Base-by-base conservation (phyloP, 1,140 invertebrate genomes). In the Brachionus paranguensis region DNA sequence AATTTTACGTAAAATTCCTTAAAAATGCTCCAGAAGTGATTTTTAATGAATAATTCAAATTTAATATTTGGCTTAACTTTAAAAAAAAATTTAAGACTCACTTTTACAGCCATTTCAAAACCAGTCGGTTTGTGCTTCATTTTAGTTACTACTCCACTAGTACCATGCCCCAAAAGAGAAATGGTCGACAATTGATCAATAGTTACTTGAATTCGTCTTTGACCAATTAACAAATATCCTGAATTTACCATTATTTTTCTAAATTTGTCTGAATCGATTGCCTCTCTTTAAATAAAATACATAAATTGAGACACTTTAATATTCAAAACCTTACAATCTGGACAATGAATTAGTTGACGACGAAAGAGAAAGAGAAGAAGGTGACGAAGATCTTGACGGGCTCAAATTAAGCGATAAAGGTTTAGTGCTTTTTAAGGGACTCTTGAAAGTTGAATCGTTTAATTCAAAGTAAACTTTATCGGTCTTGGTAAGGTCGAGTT, bases 111-210 rank as follows among this genome's bases (percentile, higher is more conserved):
- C 87, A 98, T 95, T 41, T 95, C 92, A 86, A 93, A 93, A 27
- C 92, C 91, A 85, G 94, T 95, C 10, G 93, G 93, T 88, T 93
- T 94, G 89, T 98, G 96, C 85, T 92, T 90, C 96, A 98, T 98
- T 90, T 96, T 96, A 2, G 96, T 94, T 8, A 98, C 96, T 90
- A 97, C 95, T n/a, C 96, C 96, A 89, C 95, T 98, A 7, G 96
- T 97, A 4, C 96, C 97, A 89, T 94, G 95, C 83, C 96, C 97
- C 64, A 98, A 90, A 88, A 97, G 96, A 8, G 95, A 95, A 45
- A 96, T 89, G 86, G 94, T 92, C 86, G 95, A 93, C 86, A 97
- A 91, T 87, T 97, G 95, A 86, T 93, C 92, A 45, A 95, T 94
- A 27, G 29, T 70, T 11, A 43, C 17, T 83, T 70, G 41, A 45